A percentile compares a stretch with the other conserved stretches of the same genome.
phyloP scores from a whole-genome alignment of 2,888 invertebrate genomes.

The Arge pagana region DNA sequence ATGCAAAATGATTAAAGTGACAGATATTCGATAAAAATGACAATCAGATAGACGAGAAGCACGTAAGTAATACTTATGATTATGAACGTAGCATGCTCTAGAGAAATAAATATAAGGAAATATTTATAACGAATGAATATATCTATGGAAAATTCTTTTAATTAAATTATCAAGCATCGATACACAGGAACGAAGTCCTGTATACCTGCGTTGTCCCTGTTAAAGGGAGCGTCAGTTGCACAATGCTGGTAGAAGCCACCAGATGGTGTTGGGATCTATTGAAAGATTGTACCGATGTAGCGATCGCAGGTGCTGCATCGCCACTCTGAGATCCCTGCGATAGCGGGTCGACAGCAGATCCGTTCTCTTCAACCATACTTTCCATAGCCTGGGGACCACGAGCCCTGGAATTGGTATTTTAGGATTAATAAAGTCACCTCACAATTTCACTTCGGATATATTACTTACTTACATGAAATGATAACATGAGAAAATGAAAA shows the following conservation, averaged over 20 bases:
- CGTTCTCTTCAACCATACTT: slow-evolving; percentile 92
- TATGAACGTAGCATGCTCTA: too few relatives aligned
- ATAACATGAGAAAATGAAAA: too few relatives aligned
- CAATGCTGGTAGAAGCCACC: slow-evolving; percentile 74
- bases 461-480: neutral
- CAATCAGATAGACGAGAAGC: too few relatives aligned
- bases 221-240: slow-evolving; percentile 78
- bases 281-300: slow-evolving; percentile 63
- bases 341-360: slow-evolving; percentile 66
- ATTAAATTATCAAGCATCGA: slow-evolving; percentile 9
- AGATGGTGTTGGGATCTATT: slow-evolving; percentile 61
- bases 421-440: too few relatives aligned
- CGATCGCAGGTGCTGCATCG: slow-evolving; percentile 60
- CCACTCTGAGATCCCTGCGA: slow-evolving; percentile 62
- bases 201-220: slow-evolving; percentile 55
- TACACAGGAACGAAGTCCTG: slow-evolving; percentile 40
- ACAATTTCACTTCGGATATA: neutral
- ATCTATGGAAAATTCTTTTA: too few relatives aligned
- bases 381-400: slow-evolving; percentile 74
- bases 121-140: too few relatives aligned
- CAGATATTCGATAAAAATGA: too few relatives aligned
- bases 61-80: too few relatives aligned
- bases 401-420: slow-evolving; percentile 72
- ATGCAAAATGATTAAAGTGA: too few relatives aligned
- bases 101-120: too few relatives aligned